phyloP scores from a whole-genome alignment of 2,797 vertebrate species.

The Aotus griseimembra region DNA sequence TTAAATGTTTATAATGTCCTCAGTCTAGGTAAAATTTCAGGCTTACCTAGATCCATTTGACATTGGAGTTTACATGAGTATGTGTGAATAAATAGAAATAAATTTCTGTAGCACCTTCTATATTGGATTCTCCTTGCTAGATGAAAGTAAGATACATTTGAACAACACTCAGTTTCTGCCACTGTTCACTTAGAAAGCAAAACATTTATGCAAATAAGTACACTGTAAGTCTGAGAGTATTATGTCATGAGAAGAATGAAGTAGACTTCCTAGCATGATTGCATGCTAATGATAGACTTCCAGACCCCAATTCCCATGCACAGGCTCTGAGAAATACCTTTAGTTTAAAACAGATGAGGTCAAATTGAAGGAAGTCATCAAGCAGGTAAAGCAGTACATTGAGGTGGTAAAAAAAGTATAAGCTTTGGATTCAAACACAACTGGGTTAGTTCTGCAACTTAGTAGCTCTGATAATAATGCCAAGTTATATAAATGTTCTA shows the following conservation, averaged over 20 bases:
- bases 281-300: neutral
- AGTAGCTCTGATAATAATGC: neutral
- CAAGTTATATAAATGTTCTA: neutral
- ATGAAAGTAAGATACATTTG: neutral
- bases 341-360: neutral
- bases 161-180: neutral
- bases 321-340: neutral
- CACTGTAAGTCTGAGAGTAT: neutral
- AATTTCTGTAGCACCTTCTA: neutral
- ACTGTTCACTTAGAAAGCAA: neutral
- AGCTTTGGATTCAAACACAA: neutral
- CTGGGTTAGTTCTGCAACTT: neutral
- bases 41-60: neutral
- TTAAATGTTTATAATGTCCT: neutral
- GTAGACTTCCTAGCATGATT: neutral
- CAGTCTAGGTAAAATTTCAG: neutral
- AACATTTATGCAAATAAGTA: neutral
- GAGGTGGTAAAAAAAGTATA: neutral
- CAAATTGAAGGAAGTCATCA: neutral
- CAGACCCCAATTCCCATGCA: neutral
- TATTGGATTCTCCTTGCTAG: neutral
- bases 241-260: neutral
- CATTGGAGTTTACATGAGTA: neutral
- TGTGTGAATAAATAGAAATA: neutral
- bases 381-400: neutral